phyloP scores from a whole-genome alignment of 1,140 invertebrate species.

The Drosophila ercepeae region DNA sequence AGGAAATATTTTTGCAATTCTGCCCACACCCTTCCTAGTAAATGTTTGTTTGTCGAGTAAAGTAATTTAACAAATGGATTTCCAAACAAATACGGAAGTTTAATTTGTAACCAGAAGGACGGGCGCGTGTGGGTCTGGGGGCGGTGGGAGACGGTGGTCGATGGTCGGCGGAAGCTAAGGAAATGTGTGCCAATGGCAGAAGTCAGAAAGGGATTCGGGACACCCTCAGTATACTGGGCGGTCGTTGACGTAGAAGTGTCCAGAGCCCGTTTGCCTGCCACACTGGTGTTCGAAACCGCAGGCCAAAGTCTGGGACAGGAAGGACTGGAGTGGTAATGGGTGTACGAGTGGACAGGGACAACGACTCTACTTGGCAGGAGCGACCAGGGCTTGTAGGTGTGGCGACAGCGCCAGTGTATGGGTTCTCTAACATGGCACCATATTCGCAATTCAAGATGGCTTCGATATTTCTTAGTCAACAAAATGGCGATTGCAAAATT shows the following conservation, averaged over 20 bases:
- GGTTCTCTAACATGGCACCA: conserved; percentile 59
- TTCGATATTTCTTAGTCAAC: conserved; percentile 82
- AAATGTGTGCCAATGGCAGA: conserved; percentile 78
- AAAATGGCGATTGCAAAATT: conserved; percentile 80
- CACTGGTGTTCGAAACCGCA: conserved; percentile 63
- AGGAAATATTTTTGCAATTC: conserved; percentile 9
- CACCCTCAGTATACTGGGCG: neutral
- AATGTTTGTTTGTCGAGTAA: conserved; percentile 50
- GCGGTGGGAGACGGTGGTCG: conserved; percentile 7
- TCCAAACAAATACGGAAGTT: conserved; percentile 83
- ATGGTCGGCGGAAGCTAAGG: conserved; percentile 66
- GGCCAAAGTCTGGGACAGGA: conserved; percentile 31
- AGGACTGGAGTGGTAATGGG: conserved; percentile 15
- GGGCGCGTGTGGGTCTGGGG: conserved; percentile 46
- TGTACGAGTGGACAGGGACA: neutral
- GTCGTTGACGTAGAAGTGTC: conserved; percentile 13
- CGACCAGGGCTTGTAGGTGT: neutral
- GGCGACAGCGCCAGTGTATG: conserved; percentile 6
- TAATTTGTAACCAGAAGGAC: conserved; percentile 83
- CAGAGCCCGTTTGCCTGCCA: conserved; percentile 60
- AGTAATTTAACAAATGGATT: conserved; percentile 83
- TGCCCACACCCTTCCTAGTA: conserved; percentile 8
- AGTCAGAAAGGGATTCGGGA: conserved; percentile 10
- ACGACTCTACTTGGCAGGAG: too few species aligned
- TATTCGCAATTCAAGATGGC: conserved; percentile 80